Evolutionary conservation across 2,113 vertebrate species (phyloP).

Genomic region (Megalops atlanticus): DNA sequence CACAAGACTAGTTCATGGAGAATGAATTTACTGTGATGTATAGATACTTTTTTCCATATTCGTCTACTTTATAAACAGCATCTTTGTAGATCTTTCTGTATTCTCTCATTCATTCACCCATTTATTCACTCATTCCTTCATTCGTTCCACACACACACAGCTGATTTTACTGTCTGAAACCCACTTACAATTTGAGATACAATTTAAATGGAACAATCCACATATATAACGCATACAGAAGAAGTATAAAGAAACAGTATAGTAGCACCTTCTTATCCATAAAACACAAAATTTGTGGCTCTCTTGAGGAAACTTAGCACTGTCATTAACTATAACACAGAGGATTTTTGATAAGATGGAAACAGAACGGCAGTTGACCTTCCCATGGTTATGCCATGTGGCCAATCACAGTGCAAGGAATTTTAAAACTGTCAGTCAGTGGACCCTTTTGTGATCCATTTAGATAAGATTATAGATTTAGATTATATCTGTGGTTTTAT

Average conservation of each 20-base stretch:
- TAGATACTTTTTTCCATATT: background rate
- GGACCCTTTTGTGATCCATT: background rate
- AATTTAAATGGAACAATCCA: background rate
- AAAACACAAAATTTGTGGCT: no score
- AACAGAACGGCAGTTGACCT: background rate
- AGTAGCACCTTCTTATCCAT: no score
- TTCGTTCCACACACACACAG: slow-evolving; percentile 7
- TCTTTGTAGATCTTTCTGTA: slow-evolving; percentile 25
- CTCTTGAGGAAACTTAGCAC: background rate
- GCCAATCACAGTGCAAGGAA: no score
- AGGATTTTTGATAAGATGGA: background rate
- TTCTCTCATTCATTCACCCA: slow-evolving; percentile 32
- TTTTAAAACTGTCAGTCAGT: background rate
- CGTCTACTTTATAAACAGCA: background rate
- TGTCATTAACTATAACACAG: background rate
- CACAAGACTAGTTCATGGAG: background rate
- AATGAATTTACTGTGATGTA: background rate
- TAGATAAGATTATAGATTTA: no score
- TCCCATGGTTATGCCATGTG: background rate
- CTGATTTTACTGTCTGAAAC: slow-evolving; percentile 19
- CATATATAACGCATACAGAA: no score
- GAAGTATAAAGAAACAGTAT: no score
- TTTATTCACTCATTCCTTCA: slow-evolving; percentile 47
- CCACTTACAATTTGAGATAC: background rate
- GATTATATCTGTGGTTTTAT: no score